These are phyloP conservation scores for Bovichtus variegatus DNA, from an alignment of 2,797 vertebrate genomes.

Conservation along the genomic window DNA sequence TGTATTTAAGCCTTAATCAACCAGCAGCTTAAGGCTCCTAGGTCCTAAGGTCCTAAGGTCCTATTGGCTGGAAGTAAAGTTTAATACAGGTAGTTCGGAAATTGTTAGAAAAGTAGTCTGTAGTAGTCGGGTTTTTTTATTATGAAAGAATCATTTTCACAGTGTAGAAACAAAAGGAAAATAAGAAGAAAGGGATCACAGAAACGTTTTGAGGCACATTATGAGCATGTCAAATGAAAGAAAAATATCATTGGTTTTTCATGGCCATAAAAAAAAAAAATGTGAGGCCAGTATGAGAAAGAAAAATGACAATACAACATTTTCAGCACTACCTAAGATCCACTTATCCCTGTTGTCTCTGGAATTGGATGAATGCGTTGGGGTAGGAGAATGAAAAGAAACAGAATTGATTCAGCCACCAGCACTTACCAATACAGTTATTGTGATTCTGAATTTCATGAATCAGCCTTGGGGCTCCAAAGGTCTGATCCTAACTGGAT, in stretches of 20 bases:
- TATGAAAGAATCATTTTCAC: background rate
- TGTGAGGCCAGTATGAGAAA: background rate
- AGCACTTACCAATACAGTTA: constrained; percentile 47
- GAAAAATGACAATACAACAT: constrained; percentile 26
- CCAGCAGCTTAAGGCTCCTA: background rate
- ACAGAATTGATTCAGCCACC: constrained; percentile 53
- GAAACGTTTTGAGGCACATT: background rate
- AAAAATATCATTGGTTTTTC: constrained; percentile 20
- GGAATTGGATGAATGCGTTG: constrained; percentile 50
- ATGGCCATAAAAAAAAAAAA: background rate
- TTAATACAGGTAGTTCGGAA: background rate
- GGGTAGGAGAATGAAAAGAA: constrained; percentile 45
- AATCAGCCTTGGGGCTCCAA: constrained; percentile 46
- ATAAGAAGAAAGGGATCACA: background rate
- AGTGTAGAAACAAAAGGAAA: background rate
- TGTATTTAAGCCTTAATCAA: background rate
- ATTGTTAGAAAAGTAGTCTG: background rate
- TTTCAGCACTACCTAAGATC: constrained; percentile 42
- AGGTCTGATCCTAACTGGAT: constrained; percentile 49
- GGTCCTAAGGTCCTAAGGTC: no score
- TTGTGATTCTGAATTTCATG: constrained; percentile 44
- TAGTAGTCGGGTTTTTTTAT: background rate
- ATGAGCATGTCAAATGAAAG: background rate
- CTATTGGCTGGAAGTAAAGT: background rate
- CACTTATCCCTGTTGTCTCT: constrained; percentile 55